Evolutionary conservation across 1,140 invertebrate genomes (phyloP).

Genomic region (Orius laevigatus): DNA sequence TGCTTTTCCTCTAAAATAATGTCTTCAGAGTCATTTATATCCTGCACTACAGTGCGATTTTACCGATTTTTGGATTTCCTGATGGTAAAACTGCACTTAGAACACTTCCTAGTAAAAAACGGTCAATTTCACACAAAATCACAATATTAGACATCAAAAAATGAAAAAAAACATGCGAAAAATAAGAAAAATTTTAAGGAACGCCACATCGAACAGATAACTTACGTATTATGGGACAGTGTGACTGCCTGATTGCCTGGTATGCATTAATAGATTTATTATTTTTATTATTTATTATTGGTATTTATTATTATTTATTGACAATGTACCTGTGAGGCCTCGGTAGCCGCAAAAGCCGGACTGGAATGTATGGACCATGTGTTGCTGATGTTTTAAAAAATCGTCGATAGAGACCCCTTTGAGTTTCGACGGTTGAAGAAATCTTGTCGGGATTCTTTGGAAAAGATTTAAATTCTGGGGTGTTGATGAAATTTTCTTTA

Average conservation of each 20-base stretch:
- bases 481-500: conserved; percentile 26
- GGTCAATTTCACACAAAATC: too few species aligned
- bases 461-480: neutral
- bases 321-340: conserved; percentile 36
- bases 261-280: too few species aligned
- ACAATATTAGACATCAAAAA: too few species aligned
- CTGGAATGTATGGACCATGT: conserved; percentile 37
- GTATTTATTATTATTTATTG: neutral
- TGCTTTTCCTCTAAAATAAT: too few species aligned
- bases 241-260: too few species aligned
- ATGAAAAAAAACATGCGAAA: too few species aligned
- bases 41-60: conserved; percentile 1
- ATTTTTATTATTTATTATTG: neutral
- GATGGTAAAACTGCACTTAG: neutral
- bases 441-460: conserved; percentile 41
- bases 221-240: too few species aligned
- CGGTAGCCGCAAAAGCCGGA: conserved; percentile 44
- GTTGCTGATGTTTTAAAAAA: conserved; percentile 40
- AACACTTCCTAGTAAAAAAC: neutral
- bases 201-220: too few species aligned
- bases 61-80: neutral
- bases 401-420: conserved; percentile 41
- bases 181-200: too few species aligned
- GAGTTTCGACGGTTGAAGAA: conserved; percentile 37
- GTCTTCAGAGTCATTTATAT: neutral